Evolutionary conservation across 2,888 invertebrate species (phyloP).

Genomic region (Candidula unifasciata): DNA sequence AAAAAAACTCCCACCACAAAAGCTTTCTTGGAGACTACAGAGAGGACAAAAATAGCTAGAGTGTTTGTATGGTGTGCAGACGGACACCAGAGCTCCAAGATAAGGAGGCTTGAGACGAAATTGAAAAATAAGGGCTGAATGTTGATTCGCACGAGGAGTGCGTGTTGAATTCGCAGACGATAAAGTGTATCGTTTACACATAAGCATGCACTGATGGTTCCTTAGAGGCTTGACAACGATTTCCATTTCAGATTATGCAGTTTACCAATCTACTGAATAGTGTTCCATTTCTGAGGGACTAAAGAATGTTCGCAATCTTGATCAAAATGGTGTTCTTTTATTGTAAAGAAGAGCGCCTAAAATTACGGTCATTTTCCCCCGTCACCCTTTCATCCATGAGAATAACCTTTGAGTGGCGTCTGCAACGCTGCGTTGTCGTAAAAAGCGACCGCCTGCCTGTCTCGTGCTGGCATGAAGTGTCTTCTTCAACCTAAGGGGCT

Average conservation of each 20-base stretch:
- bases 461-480: not conserved
- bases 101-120: slow-evolving; percentile 7
- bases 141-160: not conserved
- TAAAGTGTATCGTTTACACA: slow-evolving; percentile 14
- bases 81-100: not conserved
- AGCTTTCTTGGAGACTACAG: not conserved
- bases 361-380: not conserved
- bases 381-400: not conserved
- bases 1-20: not conserved
- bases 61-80: not conserved
- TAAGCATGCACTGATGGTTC: slow-evolving; percentile 6
- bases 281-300: not conserved
- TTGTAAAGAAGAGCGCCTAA: not conserved
- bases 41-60: slow-evolving; percentile 6
- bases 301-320: not conserved
- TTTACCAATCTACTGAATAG: not conserved
- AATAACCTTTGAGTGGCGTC: not conserved
- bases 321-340: not conserved
- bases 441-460: not conserved
- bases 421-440: not conserved
- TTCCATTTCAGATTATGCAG: slow-evolving; percentile 2
- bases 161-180: not conserved
- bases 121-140: not conserved
- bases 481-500: not conserved
- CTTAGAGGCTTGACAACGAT: not conserved